A percentile compares a stretch with the other conserved stretches of the same genome.
Conservation (phyloP, 30 jellyfish, hydroid and myxozoan species). For the Phacellophora camtschatica region DNA sequence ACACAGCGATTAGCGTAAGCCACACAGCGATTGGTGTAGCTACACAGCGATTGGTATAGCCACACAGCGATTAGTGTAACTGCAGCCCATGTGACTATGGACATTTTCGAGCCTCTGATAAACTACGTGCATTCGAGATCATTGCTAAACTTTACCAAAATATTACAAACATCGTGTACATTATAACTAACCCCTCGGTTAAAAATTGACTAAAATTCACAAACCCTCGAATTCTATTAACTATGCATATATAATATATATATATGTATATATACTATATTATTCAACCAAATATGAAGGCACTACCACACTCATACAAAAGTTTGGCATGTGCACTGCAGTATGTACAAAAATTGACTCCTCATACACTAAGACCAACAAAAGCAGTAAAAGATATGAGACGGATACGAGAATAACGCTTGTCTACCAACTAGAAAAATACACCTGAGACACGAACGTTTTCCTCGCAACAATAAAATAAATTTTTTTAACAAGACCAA, state of each 20-base stretch:
- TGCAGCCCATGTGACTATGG: too few relatives aligned
- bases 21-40: too few relatives aligned
- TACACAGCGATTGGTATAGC: too few relatives aligned
- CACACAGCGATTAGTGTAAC: too few relatives aligned
- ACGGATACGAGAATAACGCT: background rate
- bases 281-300: constrained; percentile 1
- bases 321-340: constrained; percentile 10
- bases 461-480: too few relatives aligned
- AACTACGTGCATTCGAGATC: background rate
- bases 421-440: background rate
- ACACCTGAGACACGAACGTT: too few relatives aligned
- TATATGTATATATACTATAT: constrained; percentile 9
- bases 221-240: constrained; percentile 14
- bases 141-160: background rate
- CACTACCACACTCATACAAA: constrained; percentile 24
- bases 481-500: too few relatives aligned
- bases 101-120: background rate
- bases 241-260: background rate
- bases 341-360: constrained; percentile 21
- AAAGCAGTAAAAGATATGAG: background rate
- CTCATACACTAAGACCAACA: background rate
- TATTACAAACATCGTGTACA: background rate
- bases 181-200: constrained; percentile 4
- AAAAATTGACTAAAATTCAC: constrained; percentile 16
- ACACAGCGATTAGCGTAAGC: too few relatives aligned